A percentile compares a stretch with the other conserved stretches of the same genome.
phyloP scores from a whole-genome alignment of 2,113 vertebrate genomes.

The Tonatia bakeri region DNA sequence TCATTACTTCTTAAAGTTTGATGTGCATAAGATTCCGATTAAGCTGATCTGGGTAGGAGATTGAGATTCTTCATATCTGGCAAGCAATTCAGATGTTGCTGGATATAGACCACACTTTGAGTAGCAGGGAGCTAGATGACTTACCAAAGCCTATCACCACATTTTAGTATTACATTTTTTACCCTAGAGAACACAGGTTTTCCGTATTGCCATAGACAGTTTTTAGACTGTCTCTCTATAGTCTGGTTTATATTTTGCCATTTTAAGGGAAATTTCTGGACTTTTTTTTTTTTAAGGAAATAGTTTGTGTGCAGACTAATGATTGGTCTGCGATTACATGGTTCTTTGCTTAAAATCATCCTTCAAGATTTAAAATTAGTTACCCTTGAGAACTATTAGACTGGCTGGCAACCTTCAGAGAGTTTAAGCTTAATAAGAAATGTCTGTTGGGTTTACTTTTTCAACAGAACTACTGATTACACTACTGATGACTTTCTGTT shows the following conservation, averaged over 20 bases:
- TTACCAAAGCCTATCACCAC: background rate
- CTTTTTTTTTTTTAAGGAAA: background rate
- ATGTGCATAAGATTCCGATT: background rate
- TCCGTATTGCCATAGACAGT: background rate
- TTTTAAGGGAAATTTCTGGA: background rate
- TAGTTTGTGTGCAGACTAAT: background rate
- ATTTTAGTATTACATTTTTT: background rate
- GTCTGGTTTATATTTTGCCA: background rate
- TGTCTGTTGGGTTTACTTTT: background rate
- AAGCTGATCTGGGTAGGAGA: background rate
- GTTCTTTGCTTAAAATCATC: slow-evolving; percentile 32
- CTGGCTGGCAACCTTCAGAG: slow-evolving; percentile 7
- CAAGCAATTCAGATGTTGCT: background rate
- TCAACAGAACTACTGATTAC: background rate
- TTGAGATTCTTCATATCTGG: background rate
- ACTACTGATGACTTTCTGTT: slow-evolving; percentile 27
- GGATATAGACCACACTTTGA: background rate
- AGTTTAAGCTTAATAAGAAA: slow-evolving; percentile 15
- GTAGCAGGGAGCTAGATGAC: background rate
- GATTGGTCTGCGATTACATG: background rate
- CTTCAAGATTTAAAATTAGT: slow-evolving; percentile 6
- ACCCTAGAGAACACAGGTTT: background rate
- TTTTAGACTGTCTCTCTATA: background rate
- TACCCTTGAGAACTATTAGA: background rate
- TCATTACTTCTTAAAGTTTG: background rate